These are phyloP conservation scores for Aphelenchoides fujianensis DNA, from an alignment of 1,140 invertebrate species.

Conservation along the genomic window DNA sequence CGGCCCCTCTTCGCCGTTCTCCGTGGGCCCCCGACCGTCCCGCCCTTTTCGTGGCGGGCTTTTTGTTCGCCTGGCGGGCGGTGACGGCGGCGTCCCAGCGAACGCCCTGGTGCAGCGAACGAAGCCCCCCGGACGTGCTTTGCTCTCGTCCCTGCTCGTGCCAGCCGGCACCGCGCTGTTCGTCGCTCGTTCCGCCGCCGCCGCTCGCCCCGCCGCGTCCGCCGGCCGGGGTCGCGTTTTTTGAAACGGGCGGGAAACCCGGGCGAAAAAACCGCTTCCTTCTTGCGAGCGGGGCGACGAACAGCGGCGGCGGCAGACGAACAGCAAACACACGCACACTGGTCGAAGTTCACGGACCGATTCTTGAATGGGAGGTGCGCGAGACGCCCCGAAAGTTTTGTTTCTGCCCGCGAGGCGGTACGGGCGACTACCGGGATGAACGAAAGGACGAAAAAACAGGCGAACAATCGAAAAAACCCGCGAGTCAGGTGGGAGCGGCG, in stretches of 20 bases:
- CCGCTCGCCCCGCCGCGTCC: background rate
- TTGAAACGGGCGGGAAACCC: background rate
- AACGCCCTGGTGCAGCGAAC: constrained; percentile 4
- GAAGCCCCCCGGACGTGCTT: background rate
- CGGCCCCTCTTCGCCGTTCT: background rate
- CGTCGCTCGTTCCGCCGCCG: background rate
- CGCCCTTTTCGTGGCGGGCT: constrained; percentile 1
- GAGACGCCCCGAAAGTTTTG: background rate
- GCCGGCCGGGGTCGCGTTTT: too few species aligned
- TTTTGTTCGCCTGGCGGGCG: too few species aligned
- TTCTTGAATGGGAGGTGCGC: background rate
- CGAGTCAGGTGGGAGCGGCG: constrained; percentile 1
- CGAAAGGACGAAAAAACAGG: constrained; percentile 14
- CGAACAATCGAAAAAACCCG: constrained; percentile 26
- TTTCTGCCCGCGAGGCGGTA: constrained; percentile 1
- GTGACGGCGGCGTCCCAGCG: too few species aligned
- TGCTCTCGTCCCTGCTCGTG: too few species aligned
- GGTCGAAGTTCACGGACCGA: constrained; percentile 2
- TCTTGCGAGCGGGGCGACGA: background rate
- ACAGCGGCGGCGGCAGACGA: background rate
- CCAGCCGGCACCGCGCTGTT: background rate
- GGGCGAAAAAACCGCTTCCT: constrained; percentile 1
- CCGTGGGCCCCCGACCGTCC: background rate
- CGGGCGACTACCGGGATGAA: background rate
- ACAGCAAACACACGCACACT: background rate